Base-by-base conservation (phyloP, 37 sponge, comb jelly and placozoan species). In the Mnemiopsis leidyi region DNA sequence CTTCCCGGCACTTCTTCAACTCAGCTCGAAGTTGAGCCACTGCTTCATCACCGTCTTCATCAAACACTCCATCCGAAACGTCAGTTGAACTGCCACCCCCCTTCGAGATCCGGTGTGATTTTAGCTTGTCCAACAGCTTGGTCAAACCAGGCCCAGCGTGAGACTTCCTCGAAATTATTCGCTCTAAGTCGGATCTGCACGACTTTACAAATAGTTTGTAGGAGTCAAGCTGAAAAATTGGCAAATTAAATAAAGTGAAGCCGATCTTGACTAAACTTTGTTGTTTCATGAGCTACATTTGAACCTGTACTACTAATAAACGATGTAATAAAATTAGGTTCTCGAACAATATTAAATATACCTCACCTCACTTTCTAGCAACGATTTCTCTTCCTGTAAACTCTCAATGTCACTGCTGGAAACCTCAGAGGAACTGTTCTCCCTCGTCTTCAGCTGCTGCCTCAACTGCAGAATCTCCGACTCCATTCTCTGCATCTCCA, bases 401-500 rank as follows among this genome's bases (percentile, higher is more conserved):
- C 79, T 16, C 79, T 77, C 79, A 28, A 77, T 32, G 36, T 77
- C 79, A 77, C 79, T 16, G 1, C 35, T 18, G 18, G 32, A 31
- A 1, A 77, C 79, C 26, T 77, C 79, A 77, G 32, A 31, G 1
- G 79, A 77, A 39, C 90, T 85, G 26, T 85, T 36, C 30, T 85
- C 90, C 90, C 90, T 7, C 29, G 90, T 85, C 61, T 85, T 85
- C 48, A 85, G 48, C 90, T 85, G 90, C 61, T 85, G 38, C 23
- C 90, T 85, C n/a, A 85, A 37, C 40, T 40, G 90, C 90, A 85
- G 23, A 2, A 85, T 85, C 90, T 85, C 90, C 1, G 61, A 40
- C 23, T 85, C 90, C 90, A 85, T 85, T 37, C 90, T 28, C 61
- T 85, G 90, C 90, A 85, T 85, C 26, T 85, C 90, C 40, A 85